A percentile compares a stretch with the other conserved stretches of the same genome.
These are phyloP conservation scores for Botia kubotai DNA, from an alignment of 2,797 vertebrate genomes.

Conservation along the genomic window DNA sequence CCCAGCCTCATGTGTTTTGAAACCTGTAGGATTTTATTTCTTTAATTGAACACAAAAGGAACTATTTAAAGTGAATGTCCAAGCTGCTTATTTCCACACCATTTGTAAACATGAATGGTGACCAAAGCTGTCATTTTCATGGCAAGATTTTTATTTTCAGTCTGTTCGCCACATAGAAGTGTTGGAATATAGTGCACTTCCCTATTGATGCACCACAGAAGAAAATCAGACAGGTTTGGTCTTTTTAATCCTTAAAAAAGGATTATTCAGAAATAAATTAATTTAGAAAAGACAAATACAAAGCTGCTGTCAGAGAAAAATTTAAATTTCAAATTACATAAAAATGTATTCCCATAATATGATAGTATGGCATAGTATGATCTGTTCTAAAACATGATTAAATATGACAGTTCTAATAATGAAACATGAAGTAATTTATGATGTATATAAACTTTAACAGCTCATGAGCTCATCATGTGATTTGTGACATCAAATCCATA, in stretches of 20 bases:
- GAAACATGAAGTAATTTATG: conserved; percentile 22
- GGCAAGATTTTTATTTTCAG: not conserved
- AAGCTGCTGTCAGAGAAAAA: not conserved
- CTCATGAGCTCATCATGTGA: conserved; percentile 21
- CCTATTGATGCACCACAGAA: not conserved
- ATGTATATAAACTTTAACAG: conserved; percentile 25
- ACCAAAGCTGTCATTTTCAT: not conserved
- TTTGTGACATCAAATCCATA: conserved; percentile 38
- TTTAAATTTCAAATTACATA: not conserved
- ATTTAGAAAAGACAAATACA: too few species aligned
- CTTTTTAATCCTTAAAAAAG: not conserved
- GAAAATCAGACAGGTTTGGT: too few species aligned
- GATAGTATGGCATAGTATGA: not conserved
- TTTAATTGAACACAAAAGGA: too few species aligned
- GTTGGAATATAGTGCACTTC: not conserved
- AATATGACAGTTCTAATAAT: conserved; percentile 33
- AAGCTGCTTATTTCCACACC: too few species aligned
- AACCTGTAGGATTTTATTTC: too few species aligned
- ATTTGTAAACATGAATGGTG: not conserved
- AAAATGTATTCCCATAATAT: not conserved
- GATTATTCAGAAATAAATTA: not conserved
- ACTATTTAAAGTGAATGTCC: too few species aligned
- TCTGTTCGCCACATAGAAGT: too few species aligned
- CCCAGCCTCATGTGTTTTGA: too few species aligned
- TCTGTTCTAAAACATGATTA: conserved; percentile 21